Base-by-base conservation (phyloP, 2,797 vertebrate species). In the Pitangus sulphuratus region DNA sequence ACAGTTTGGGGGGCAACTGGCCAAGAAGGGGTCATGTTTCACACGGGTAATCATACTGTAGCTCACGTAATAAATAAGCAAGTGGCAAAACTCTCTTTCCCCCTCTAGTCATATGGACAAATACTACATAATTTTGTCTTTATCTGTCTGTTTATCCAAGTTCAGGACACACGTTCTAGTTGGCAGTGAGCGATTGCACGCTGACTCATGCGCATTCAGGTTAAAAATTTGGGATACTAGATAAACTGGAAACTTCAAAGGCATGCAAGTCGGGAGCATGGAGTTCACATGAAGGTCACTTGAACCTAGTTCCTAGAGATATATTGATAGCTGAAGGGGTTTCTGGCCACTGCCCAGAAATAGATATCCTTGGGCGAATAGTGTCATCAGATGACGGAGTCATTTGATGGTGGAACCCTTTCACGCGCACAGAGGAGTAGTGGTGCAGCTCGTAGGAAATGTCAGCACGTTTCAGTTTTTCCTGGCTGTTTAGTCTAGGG, bases 11-110 rank as follows among this genome's bases (percentile, higher is more conserved):
- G 95, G 97, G 96, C 97, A 94, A 53, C 78, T 87, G 78, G 95
- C 97, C 97, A 97, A 88, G 78, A 95, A 81, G 50, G 95, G 82
- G 84, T 98, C 92, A 90, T 82, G 90, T 98, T 98, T 97, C 97
- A 96, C 89, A 35, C 82, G 62, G 76, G 92, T 97, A 97, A 96
- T 97, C 96, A 97, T 93, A 96, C 89, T 97, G 88, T 97, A 97
- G 95, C 93, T 97, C 96, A 92, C 44, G 28, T 97, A 94, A 96
- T 95, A 97, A 97, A 95, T 96, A 95, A 97, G 87, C 93, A 92
- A 97, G 96, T 90, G 90, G 74, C 90, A 96, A 95, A 96, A 93
- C 74, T 93, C 80, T 57, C 70, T 85, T 93, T 70, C 20, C 42
- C 79, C 48, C 53, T 81, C 65, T 65, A 75, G 60, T 91, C 71